A percentile compares a stretch with the other conserved stretches of the same genome.
Evolutionary conservation across 2,797 vertebrate species (phyloP).

Genomic region (Cephalopachus bancanus): DNA sequence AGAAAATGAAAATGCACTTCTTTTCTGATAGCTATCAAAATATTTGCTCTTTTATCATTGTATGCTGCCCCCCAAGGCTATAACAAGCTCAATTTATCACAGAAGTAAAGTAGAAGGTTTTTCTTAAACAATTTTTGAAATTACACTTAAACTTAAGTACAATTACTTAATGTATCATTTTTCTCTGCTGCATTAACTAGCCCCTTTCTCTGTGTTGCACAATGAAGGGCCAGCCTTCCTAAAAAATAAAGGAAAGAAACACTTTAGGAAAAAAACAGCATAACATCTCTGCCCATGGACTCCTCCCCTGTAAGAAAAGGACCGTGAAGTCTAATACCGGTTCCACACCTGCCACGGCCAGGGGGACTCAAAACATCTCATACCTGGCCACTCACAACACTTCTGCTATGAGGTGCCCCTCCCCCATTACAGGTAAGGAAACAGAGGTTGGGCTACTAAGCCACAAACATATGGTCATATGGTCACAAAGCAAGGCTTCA

Average conservation of each 20-base stretch:
- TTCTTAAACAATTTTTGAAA: conserved; percentile 53
- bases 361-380: background rate
- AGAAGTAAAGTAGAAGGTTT: background rate
- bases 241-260: background rate
- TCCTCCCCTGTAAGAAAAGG: background rate
- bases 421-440: background rate
- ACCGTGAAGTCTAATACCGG: no score
- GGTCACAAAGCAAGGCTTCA: background rate
- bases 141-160: background rate
- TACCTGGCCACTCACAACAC: accelerated
- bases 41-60: background rate
- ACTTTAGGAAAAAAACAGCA: background rate
- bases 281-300: background rate
- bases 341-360: accelerated
- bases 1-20: background rate
- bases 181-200: background rate
- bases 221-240: background rate
- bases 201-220: background rate
- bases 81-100: conserved; percentile 1
- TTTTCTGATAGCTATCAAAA: background rate
- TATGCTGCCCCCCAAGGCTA: background rate
- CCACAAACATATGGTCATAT: background rate
- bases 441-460: no score
- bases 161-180: background rate
- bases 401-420: accelerated